Evolutionary conservation across 2,113 vertebrate species (phyloP).

Genomic region (Tragelaphus scriptus): DNA sequence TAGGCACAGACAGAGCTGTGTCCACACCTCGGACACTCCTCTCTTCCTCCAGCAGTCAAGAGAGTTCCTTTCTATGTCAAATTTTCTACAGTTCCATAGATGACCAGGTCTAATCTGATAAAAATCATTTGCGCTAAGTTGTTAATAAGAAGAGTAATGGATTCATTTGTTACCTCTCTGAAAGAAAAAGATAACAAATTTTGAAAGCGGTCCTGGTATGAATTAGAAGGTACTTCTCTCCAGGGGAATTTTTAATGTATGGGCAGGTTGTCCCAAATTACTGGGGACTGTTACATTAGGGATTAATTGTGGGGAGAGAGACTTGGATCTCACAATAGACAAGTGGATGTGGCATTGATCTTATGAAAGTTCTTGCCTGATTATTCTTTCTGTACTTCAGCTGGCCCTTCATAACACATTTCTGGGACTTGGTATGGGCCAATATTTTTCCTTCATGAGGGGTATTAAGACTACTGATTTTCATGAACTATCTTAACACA

Average conservation of each 20-base stretch:
- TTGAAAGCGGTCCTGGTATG: background rate
- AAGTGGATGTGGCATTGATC: background rate
- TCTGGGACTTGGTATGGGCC: background rate
- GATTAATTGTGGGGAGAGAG: background rate
- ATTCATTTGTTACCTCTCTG: background rate
- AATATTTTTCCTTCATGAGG: background rate
- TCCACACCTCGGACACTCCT: background rate
- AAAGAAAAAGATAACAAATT: background rate
- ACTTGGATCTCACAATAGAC: background rate
- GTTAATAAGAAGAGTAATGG: background rate
- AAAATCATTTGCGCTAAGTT: background rate
- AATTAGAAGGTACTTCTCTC: background rate
- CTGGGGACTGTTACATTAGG: background rate
- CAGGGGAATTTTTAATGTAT: background rate
- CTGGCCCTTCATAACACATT: background rate
- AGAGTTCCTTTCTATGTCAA: background rate
- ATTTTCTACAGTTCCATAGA: background rate
- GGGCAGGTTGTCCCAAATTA: background rate
- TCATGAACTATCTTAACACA: background rate
- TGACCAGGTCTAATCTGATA: background rate
- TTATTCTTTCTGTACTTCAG: background rate
- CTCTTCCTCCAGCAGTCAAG: background rate
- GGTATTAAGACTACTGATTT: background rate
- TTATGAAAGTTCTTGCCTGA: background rate
- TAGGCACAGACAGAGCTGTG: accelerated